A percentile compares a stretch with the other conserved stretches of the same genome.
phyloP scores from a whole-genome alignment of 2,888 invertebrate species.

The Troilus luridus region DNA sequence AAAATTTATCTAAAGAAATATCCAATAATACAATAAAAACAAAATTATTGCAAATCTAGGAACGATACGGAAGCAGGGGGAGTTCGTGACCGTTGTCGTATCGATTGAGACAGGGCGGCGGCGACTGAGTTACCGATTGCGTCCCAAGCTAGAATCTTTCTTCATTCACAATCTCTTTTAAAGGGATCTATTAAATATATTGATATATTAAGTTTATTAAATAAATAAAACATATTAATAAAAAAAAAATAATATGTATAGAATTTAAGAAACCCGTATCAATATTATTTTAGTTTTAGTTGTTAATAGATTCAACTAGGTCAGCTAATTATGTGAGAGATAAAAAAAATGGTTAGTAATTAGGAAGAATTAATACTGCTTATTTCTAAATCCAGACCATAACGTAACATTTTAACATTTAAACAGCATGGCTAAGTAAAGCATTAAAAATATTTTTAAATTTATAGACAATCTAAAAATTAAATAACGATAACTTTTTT shows the following conservation, averaged over 20 bases:
- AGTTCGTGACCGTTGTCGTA: slow-evolving; percentile 44
- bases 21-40: neutral
- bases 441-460: neutral
- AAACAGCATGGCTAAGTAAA: neutral
- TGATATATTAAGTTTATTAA: neutral
- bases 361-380: too few relatives aligned
- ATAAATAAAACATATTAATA: neutral
- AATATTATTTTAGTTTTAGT: neutral
- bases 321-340: neutral
- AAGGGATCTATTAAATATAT: neutral
- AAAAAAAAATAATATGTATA: neutral
- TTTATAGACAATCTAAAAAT: neutral
- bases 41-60: neutral
- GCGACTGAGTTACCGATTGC: slow-evolving; percentile 36
- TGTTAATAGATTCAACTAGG: neutral
- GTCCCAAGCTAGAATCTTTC: neutral
- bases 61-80: slow-evolving; percentile 26
- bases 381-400: neutral
- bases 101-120: slow-evolving; percentile 53
- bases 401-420: neutral
- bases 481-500: neutral
- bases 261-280: neutral
- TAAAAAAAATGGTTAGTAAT: too few relatives aligned
- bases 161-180: neutral
- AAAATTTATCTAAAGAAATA: neutral